A percentile compares a stretch with the other conserved stretches of the same genome.
phyloP scores from a whole-genome alignment of 2,888 invertebrate species.

The Dicyrtomina minuta region DNA sequence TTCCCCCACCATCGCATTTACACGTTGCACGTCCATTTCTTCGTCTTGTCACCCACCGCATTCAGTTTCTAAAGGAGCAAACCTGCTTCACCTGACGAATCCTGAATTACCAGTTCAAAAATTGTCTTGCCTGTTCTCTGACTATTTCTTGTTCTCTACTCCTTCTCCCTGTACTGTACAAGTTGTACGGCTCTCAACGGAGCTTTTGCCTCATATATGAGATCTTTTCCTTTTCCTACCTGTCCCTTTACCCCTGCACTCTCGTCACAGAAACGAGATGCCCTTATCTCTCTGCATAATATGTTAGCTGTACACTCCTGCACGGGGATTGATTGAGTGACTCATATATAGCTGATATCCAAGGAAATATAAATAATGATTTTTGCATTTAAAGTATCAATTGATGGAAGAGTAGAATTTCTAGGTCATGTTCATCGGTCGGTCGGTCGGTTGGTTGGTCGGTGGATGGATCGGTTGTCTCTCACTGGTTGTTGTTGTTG shows the following conservation, averaged over 20 bases:
- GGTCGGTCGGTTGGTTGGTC: too few species aligned
- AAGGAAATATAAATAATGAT: not conserved
- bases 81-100: conserved; percentile 46
- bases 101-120: conserved; percentile 46
- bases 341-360: too few species aligned
- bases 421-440: not conserved
- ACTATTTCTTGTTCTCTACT: not conserved
- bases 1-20: not conserved
- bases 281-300: not conserved
- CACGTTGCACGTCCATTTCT: not conserved
- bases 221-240: too few species aligned
- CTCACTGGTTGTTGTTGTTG: too few species aligned
- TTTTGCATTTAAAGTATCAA: not conserved
- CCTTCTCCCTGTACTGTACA: too few species aligned
- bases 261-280: not conserved
- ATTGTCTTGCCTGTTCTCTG: not conserved
- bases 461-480: too few species aligned
- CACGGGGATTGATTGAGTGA: too few species aligned
- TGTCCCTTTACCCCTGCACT: too few species aligned
- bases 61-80: conserved; percentile 35
- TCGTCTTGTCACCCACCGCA: conserved; percentile 27
- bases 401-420: conserved; percentile 1
- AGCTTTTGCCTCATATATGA: too few species aligned
- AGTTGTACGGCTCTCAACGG: not conserved
- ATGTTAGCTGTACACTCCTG: too few species aligned